Conservation (phyloP, 2,888 invertebrate genomes). For the Ophion ventricosus region DNA sequence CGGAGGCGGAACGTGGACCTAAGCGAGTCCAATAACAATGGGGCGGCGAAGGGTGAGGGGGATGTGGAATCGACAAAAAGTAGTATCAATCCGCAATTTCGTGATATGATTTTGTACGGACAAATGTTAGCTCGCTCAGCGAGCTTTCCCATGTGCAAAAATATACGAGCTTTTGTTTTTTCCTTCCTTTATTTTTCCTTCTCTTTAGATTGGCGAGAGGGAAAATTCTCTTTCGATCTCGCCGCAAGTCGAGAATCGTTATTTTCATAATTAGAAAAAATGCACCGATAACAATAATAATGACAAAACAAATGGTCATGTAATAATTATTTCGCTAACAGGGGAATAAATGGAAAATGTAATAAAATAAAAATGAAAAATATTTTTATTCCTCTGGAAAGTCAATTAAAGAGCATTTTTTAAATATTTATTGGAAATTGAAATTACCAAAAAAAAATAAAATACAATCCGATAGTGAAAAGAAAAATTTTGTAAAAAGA, state of each 20-base stretch:
- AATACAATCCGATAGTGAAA: too few species aligned
- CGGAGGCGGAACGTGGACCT: background rate
- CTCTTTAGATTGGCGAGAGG: background rate
- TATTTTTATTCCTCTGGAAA: too few species aligned
- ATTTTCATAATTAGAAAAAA: background rate
- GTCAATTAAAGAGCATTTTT: too few species aligned
- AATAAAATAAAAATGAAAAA: too few species aligned
- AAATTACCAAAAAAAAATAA: too few species aligned
- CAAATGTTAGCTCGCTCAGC: background rate
- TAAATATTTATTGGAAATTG: too few species aligned
- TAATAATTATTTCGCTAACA: background rate
- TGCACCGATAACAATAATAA: background rate
- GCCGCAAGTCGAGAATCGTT: background rate
- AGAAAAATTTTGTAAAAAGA: too few species aligned
- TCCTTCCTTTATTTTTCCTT: background rate
- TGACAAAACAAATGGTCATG: background rate
- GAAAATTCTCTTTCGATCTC: background rate
- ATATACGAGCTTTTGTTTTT: background rate
- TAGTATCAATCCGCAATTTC: background rate
- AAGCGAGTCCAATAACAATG: constrained; percentile 14
- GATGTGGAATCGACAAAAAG: constrained; percentile 10
- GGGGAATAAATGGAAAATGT: background rate
- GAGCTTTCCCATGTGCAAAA: background rate
- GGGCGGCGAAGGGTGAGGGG: too few species aligned
- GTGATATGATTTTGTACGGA: constrained; percentile 26